Percentiles rank a stretch among this genome's conserved stretches.
These are phyloP conservation scores for Lasiurus borealis DNA, from an alignment of 2,113 vertebrate species.

Conservation along the genomic window DNA sequence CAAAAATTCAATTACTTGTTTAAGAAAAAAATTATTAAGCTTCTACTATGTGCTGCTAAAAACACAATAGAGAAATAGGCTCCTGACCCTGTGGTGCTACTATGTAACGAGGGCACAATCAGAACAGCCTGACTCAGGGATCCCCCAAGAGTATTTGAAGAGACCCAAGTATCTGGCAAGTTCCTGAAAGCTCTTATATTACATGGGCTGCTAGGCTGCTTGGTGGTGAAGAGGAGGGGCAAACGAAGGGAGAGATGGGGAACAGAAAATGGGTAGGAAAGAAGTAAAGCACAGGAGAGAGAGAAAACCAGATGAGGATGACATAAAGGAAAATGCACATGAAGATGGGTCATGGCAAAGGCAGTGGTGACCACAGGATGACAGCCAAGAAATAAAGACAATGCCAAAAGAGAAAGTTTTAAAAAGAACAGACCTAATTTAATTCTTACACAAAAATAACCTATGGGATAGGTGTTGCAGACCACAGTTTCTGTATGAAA, in stretches of 20 bases:
- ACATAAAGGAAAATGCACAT: background rate
- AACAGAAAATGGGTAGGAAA: background rate
- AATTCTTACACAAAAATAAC: background rate
- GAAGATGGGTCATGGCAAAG: accelerated
- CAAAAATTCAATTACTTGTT: background rate
- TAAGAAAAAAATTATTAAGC: background rate
- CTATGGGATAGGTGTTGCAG: background rate
- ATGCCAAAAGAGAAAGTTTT: background rate
- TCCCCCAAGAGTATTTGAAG: background rate
- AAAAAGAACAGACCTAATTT: background rate
- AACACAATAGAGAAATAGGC: background rate
- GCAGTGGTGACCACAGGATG: accelerated
- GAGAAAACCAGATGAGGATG: accelerated
- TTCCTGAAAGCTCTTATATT: background rate
- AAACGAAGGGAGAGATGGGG: background rate
- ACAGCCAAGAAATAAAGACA: background rate
- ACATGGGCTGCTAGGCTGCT: background rate
- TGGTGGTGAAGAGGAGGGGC: background rate
- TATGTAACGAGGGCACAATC: background rate
- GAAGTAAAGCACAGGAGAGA: background rate
- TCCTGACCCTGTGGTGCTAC: background rate
- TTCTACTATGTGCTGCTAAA: background rate
- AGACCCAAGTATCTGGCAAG: background rate
- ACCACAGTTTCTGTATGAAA: background rate
- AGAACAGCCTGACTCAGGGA: too few species aligned